Percentiles rank a stretch among this genome's conserved stretches.
These are phyloP conservation scores for Clamator glandarius DNA, from an alignment of 2,797 vertebrate genomes.

Conservation along the genomic window DNA sequence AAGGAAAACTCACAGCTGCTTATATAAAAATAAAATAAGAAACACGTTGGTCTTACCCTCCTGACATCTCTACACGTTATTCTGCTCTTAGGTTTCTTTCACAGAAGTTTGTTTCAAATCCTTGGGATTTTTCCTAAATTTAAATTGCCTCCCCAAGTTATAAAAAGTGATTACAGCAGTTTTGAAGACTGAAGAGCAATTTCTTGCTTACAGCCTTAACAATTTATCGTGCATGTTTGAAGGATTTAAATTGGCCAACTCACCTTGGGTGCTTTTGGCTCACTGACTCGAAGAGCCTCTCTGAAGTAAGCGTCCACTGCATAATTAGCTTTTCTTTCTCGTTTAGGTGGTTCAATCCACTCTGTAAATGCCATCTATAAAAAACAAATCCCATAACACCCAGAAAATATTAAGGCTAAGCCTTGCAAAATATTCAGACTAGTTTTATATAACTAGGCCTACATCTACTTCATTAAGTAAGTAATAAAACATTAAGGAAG, in stretches of 20 bases:
- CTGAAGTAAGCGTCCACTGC: constrained; percentile 98
- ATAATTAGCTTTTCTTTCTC: constrained; percentile 98
- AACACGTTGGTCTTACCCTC: neutral
- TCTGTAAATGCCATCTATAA: constrained; percentile 93
- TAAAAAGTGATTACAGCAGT: neutral
- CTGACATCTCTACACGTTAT: neutral
- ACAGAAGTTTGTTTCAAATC: neutral
- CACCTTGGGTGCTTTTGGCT: constrained; percentile 99
- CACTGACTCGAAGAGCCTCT: constrained; percentile 97
- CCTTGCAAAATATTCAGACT: neutral
- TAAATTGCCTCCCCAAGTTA: neutral
- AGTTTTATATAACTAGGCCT: neutral
- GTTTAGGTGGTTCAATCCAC: constrained; percentile 98
- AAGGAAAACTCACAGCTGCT: neutral
- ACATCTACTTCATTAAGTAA: neutral
- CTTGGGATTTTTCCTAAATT: neutral
- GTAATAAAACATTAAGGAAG: neutral
- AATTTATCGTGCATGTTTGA: neutral
- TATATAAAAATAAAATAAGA: neutral
- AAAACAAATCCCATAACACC: neutral
- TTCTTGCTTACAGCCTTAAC: neutral
- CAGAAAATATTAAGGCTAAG: neutral
- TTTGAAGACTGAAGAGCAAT: neutral
- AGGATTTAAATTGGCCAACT: neutral
- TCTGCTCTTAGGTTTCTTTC: neutral